Percentiles rank a stretch among this genome's conserved stretches.
phyloP scores from a whole-genome alignment of 2,797 vertebrate species.

The Falco concolor region DNA sequence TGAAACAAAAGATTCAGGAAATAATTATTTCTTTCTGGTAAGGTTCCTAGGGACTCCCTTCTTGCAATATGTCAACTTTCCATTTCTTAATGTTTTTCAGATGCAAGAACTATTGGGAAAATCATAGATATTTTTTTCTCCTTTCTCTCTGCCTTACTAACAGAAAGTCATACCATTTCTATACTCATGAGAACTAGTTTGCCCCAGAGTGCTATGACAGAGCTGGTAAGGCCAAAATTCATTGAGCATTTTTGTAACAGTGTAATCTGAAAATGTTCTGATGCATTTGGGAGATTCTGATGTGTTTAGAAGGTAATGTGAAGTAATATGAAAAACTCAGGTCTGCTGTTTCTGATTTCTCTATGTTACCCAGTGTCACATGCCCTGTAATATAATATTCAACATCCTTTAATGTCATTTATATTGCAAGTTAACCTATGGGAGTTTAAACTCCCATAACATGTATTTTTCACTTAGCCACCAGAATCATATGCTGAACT shows the following conservation, averaged over 20 bases:
- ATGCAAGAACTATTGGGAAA: background rate
- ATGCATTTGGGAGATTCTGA: background rate
- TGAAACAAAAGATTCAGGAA: background rate
- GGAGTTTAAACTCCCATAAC: conserved; percentile 23
- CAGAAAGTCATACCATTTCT: background rate
- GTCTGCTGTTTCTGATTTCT: background rate
- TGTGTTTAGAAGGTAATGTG: background rate
- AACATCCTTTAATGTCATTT: conserved; percentile 16
- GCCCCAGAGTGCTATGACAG: background rate
- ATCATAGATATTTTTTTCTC: background rate
- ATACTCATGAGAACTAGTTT: background rate
- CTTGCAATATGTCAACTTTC: background rate
- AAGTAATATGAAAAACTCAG: background rate
- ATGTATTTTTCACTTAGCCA: conserved; percentile 41
- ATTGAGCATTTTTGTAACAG: background rate
- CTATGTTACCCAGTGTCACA: background rate
- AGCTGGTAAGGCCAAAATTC: background rate
- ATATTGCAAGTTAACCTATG: conserved; percentile 18
- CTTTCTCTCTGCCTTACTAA: background rate
- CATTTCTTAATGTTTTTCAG: background rate
- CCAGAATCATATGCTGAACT: background rate
- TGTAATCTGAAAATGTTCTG: background rate
- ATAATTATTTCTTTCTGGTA: background rate
- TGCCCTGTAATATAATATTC: conserved; percentile 27
- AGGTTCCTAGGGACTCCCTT: background rate